Percentiles rank a stretch among this genome's conserved stretches.
Evolutionary conservation across 2,797 vertebrate species (phyloP).

Genomic region (Vipera latastei): DNA sequence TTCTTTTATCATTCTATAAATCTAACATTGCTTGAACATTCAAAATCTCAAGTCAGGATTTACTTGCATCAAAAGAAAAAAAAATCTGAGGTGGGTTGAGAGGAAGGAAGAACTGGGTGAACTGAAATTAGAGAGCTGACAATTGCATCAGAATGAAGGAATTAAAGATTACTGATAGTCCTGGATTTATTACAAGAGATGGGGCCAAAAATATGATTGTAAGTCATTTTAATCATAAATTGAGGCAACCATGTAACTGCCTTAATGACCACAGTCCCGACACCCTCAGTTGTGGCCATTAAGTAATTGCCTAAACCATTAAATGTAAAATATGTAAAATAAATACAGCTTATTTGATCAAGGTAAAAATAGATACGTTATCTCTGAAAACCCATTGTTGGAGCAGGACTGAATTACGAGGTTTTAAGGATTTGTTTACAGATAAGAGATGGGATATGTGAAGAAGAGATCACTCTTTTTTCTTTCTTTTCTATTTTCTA

Average conservation of each 20-base stretch:
- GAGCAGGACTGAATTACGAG: not conserved
- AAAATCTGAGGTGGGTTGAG: not conserved
- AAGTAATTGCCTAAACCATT: not conserved
- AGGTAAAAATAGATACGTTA: not conserved
- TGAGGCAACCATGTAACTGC: not conserved
- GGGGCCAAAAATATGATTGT: not conserved
- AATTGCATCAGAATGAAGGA: not conserved
- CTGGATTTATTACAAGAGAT: not conserved
- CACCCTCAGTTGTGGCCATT: not conserved
- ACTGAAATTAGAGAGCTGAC: not conserved
- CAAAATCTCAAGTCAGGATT: not conserved
- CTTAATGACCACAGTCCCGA: not conserved
- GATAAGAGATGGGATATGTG: not conserved
- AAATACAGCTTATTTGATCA: not conserved
- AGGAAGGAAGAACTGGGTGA: not conserved
- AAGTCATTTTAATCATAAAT: not conserved
- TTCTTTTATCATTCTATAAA: slow-evolving; percentile 34
- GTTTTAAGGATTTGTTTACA: not conserved
- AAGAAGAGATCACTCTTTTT: not conserved
- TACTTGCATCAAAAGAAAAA: not conserved
- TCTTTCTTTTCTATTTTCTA: not conserved
- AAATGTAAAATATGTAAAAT: not conserved
- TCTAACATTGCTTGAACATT: slow-evolving; percentile 3
- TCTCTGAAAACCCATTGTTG: not conserved
- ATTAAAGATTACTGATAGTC: not conserved